Base-by-base conservation (phyloP, 2,888 invertebrate species). In the Hoplodrina ambigua region DNA sequence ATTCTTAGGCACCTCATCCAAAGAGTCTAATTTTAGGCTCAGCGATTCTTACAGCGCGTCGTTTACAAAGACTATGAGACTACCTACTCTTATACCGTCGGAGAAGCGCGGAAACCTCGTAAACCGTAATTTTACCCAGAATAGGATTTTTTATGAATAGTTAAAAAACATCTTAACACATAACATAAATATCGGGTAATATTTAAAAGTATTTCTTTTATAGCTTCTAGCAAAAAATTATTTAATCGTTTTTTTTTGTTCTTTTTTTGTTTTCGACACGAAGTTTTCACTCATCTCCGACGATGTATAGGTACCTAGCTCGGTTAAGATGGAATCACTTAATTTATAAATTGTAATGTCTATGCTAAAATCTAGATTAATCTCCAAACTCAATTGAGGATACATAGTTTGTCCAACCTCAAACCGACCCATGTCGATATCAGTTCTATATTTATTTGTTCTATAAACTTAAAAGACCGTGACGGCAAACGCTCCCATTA, bases 391-490 rank as follows among this genome's bases (percentile, higher is more conserved):
- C 19, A 30, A 41, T n/a, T 4, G 3, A 20, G 15, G 0, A 65
- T 19, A 15, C 7, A 2, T 13, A 11, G n/a, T 2, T 57, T 68
- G 46, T 57, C 41, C 17, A 44, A 15, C 13, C 19, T 25, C 15
- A 46, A 54, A 44, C 4, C 15, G 0, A n/a, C n/a, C 25, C 17
- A 44, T 52, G 33, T 37, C 33, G 41, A 50, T 50, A 20, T 49
- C 37, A 57, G 10, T 41, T 33, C 41, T n/a, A 20, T 41, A 25
- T 61, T 57, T 53, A 56, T 57, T 58, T 68, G 62, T 50, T 63
- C 72, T 56, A 70, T 46, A 72, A 68, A 72, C 13, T 25, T 55
- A 70, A 33, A 33, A 63, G 17, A 69, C 69, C 71, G 75, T 83
- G 55, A 82, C 83, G 65, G n/a, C 33, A 60, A 7, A 52, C 33